Evolutionary conservation across 2,888 invertebrate genomes (phyloP).

Genomic region (Apamea epomidion): DNA sequence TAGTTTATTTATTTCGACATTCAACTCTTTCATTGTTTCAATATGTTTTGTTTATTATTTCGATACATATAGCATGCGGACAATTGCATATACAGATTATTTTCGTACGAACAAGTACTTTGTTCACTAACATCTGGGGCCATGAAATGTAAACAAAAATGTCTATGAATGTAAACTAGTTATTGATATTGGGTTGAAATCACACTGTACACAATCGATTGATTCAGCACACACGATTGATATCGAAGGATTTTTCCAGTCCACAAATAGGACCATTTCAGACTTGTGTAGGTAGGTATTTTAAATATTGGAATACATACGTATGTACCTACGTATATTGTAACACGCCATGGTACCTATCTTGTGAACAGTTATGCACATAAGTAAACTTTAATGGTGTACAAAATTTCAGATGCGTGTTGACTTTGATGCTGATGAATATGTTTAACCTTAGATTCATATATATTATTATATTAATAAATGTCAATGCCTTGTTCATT

Average conservation of each 20-base stretch:
- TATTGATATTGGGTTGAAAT: slow-evolving; percentile 32
- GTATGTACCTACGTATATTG: background rate
- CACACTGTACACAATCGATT: slow-evolving; percentile 11
- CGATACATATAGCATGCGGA: slow-evolving; percentile 34
- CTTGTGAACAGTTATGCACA: background rate
- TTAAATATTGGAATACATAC: background rate
- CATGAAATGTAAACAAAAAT: slow-evolving; percentile 61
- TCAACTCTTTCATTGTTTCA: slow-evolving; percentile 41
- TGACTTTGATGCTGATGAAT: slow-evolving; percentile 4
- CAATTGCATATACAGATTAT: slow-evolving; percentile 45
- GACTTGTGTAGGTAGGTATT: background rate
- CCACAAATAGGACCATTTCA: background rate
- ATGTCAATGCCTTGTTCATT: slow-evolving; percentile 21
- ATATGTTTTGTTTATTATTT: slow-evolving; percentile 44
- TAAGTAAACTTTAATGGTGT: background rate
- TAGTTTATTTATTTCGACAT: slow-evolving; percentile 48
- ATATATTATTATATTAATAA: slow-evolving; percentile 5
- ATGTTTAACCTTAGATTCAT: slow-evolving; percentile 22
- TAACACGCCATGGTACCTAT: background rate
- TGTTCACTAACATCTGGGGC: slow-evolving; percentile 30
- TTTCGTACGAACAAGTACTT: slow-evolving; percentile 38
- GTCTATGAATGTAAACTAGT: background rate
- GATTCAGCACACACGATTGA: slow-evolving; percentile 3
- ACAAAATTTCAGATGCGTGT: slow-evolving; percentile 16
- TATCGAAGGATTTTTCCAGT: background rate